Percentiles rank a stretch among this genome's conserved stretches.
Evolutionary conservation across 2,888 invertebrate species (phyloP).

Genomic region (Amphipyra berbera): DNA sequence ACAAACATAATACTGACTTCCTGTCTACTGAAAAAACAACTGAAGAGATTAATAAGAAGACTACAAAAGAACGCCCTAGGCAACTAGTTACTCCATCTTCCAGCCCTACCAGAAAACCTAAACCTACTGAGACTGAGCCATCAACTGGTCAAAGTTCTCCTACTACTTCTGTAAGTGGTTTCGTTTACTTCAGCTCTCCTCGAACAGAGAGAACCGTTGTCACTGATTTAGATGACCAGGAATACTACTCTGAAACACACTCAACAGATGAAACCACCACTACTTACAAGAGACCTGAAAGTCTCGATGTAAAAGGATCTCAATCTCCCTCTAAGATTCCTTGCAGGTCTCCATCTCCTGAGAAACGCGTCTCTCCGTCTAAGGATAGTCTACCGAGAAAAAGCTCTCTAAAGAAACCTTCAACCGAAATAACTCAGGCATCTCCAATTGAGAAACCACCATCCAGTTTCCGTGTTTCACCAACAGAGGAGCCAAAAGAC

Average conservation of each 20-base stretch:
- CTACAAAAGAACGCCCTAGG: slow-evolving; percentile 73
- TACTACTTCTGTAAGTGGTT: slow-evolving; percentile 89
- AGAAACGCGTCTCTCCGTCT: slow-evolving; percentile 70
- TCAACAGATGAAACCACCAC: slow-evolving; percentile 56
- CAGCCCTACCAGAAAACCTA: slow-evolving; percentile 85
- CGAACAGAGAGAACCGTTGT: slow-evolving; percentile 70
- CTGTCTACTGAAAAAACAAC: slow-evolving; percentile 72
- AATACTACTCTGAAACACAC: slow-evolving; percentile 62
- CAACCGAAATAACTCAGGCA: slow-evolving; percentile 64
- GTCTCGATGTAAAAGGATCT: slow-evolving; percentile 65
- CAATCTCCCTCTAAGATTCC: slow-evolving; percentile 83
- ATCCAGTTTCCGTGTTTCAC: slow-evolving; percentile 80
- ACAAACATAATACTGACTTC: slow-evolving; percentile 74
- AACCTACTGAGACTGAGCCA: slow-evolving; percentile 73
- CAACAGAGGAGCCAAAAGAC: slow-evolving; percentile 71
- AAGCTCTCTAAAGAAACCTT: slow-evolving; percentile 84
- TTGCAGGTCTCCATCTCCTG: slow-evolving; percentile 81
- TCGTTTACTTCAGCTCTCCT: slow-evolving; percentile 83
- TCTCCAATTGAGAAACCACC: slow-evolving; percentile 83
- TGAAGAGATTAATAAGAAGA: slow-evolving; percentile 73
- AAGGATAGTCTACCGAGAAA: slow-evolving; percentile 82
- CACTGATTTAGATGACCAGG: slow-evolving; percentile 80
- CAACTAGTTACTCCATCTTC: slow-evolving; percentile 86
- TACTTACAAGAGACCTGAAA: slow-evolving; percentile 63
- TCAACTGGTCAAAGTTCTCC: slow-evolving; percentile 88